Base-by-base conservation (phyloP, 2,113 vertebrate genomes). In the Phoenicopterus ruber region DNA sequence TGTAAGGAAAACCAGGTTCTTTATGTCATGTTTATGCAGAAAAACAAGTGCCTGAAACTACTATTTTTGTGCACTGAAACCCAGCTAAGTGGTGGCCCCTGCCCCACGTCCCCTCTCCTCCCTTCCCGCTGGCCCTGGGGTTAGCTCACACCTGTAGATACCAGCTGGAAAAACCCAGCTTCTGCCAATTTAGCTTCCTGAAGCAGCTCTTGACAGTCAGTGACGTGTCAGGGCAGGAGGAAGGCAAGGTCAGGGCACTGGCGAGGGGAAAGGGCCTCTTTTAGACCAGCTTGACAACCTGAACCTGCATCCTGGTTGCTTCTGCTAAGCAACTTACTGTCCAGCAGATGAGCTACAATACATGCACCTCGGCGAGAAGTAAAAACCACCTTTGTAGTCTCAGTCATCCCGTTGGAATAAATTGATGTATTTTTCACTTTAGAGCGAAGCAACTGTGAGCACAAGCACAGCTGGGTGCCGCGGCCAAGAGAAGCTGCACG, bases 321-420 rank as follows among this genome's bases (percentile, higher is more conserved):
- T 17, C 52, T 29, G 50, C 72, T 24, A 22, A 58, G 55, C 25
- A 55, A n/a, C 40, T 29, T 5, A 0, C 4, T 20, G 38, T 15
- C 58, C 1, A 38, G 54, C 72, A 52, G 70, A 28, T 1, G 36
- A 69, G 31, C 36, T 57, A 55, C 1, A 0, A 11, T 4, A 31
- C 1, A 0, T 1, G 7, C 10, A 10, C 42, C 49, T 32, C 1
- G 0, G 7, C 0, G 1, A 86, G 72, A 72, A 47, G n/a, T 11
- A 7, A 66, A 70, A 24, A 1, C 3, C 59, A n/a, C 29, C 38
- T 83, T 7, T 12, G n/a, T 0, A 7, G 26, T 13, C 12, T 65
- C 74, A 14, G 25, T 5, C 74, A 14, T 13, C 15, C 17, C 2
- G 0, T 32, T 59, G 71, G 29, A 72, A 57, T 18, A 38, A 63